phyloP scores from a whole-genome alignment of 2,113 vertebrate genomes.

The Bambusicola thoracicus region DNA sequence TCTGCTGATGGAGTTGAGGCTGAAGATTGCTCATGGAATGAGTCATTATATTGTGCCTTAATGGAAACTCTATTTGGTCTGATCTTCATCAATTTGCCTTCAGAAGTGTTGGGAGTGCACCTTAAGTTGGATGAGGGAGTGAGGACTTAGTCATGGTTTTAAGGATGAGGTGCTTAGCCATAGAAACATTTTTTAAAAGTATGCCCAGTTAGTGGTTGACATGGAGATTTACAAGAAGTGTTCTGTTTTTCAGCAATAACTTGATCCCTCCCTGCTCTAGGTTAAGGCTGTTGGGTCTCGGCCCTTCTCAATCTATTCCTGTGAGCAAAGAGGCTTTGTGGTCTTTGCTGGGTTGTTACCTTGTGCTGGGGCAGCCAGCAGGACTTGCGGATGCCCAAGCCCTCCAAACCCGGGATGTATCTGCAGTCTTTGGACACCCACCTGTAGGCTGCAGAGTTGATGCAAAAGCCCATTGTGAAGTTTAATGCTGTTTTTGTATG shows the following conservation, averaged over 20 bases:
- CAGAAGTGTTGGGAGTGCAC: background rate
- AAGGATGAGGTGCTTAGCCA: background rate
- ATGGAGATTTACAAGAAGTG: background rate
- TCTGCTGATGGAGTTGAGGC: accelerated
- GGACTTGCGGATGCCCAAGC: background rate
- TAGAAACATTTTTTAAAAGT: background rate
- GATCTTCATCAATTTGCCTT: background rate
- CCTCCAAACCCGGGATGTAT: background rate
- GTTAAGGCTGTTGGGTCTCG: background rate
- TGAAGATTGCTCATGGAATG: background rate
- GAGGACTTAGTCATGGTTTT: background rate
- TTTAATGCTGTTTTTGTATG: background rate
- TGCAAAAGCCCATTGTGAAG: accelerated
- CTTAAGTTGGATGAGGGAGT: background rate
- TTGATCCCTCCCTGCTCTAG: background rate
- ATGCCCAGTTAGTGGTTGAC: background rate
- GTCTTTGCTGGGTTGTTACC: background rate
- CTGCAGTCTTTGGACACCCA: accelerated
- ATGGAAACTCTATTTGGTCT: background rate
- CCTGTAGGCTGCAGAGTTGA: accelerated
- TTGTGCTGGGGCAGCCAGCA: background rate
- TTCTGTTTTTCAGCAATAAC: background rate
- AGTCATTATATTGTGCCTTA: background rate
- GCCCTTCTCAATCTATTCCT: accelerated
- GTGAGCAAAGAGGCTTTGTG: accelerated